These are phyloP conservation scores for Zaprionus ghesquierei DNA, from an alignment of 1,140 invertebrate genomes.

Conservation along the genomic window DNA sequence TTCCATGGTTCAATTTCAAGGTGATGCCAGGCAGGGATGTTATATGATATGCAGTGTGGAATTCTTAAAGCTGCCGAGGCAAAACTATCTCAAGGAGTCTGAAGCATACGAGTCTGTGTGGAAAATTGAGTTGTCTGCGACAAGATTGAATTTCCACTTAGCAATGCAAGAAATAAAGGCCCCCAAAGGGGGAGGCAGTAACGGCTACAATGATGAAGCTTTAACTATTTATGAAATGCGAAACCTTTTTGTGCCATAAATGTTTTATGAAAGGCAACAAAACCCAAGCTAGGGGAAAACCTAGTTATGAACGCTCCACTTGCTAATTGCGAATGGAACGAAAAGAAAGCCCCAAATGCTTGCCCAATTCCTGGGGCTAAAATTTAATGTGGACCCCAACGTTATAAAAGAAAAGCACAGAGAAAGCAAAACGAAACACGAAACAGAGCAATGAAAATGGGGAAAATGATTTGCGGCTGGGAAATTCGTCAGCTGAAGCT, in stretches of 20 bases:
- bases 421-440: slow-evolving; percentile 28
- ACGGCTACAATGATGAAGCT: background rate
- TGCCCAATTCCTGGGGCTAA: background rate
- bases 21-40: slow-evolving; percentile 5
- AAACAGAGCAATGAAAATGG: slow-evolving; percentile 15
- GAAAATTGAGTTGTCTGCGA: slow-evolving; percentile 10
- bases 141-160: slow-evolving; percentile 40
- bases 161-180: background rate
- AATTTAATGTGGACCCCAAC: slow-evolving; percentile 29
- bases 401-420: slow-evolving; percentile 41
- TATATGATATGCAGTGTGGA: background rate
- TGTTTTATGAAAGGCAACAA: background rate
- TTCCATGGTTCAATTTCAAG: slow-evolving; percentile 29
- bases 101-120: background rate
- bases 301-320: slow-evolving; percentile 33
- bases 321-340: slow-evolving; percentile 56
- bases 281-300: slow-evolving; percentile 20
- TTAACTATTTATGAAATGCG: background rate
- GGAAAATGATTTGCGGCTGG: slow-evolving; percentile 55
- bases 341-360: slow-evolving; percentile 7
- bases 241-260: background rate
- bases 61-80: slow-evolving; percentile 16
- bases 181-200: background rate
- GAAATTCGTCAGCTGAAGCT: slow-evolving; percentile 62
- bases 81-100: background rate